phyloP scores from a whole-genome alignment of 2,888 invertebrate genomes.

The Physocephala rufipes region DNA sequence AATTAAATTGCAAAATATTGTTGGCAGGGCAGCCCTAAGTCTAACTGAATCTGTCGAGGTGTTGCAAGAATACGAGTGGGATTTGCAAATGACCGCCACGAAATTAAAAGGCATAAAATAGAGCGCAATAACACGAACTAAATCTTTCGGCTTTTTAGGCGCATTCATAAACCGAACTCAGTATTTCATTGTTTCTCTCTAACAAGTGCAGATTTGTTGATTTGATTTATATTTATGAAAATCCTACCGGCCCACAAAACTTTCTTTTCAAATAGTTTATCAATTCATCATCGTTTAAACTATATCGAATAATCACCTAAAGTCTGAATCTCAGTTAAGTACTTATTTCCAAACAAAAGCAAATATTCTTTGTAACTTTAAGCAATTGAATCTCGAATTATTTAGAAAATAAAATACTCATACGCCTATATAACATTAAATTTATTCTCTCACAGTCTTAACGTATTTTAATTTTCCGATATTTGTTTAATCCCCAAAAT shows the following conservation, averaged over 20 bases:
- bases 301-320: conserved; percentile 15
- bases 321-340: conserved; percentile 49
- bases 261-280: not conserved
- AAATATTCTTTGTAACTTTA: conserved; percentile 14
- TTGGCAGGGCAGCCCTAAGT: conserved; percentile 54
- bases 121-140: not conserved
- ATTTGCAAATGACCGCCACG: conserved; percentile 62
- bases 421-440: not conserved
- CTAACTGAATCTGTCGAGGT: conserved; percentile 60
- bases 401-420: conserved; percentile 8
- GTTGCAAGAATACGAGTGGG: conserved; percentile 63
- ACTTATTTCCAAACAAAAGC: conserved; percentile 40
- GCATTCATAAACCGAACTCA: not conserved
- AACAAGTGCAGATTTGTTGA: not conserved
- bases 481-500: too few species aligned
- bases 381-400: conserved; percentile 14
- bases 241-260: not conserved
- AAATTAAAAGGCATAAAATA: conserved; percentile 53
- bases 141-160: not conserved
- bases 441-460: too few species aligned
- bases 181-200: not conserved
- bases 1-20: conserved; percentile 64
- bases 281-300: not conserved
- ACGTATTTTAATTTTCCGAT: too few species aligned
- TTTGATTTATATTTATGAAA: not conserved